Evolutionary conservation across 2,888 invertebrate species (phyloP), one percentile per base, ranked within the genome.

Genomic region (Drosophila algonquin): DNA sequence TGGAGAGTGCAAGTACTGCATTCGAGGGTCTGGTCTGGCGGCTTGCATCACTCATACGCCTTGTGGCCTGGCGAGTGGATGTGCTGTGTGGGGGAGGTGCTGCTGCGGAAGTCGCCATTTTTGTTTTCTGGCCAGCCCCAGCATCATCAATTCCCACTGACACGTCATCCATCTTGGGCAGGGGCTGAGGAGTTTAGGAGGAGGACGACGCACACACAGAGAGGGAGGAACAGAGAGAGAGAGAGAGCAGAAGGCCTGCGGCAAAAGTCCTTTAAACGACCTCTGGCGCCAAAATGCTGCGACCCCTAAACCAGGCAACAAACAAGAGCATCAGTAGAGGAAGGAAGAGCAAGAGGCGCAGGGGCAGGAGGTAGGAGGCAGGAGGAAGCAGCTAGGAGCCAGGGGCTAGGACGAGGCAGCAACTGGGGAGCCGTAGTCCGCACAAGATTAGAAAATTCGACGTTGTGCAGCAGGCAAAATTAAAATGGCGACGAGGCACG

Each of bases 111-210:
- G 74, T 69, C 74, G 82, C 82, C 80, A 82, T 82, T 87, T 87
- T 83, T 75, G 69, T 75, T 75, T 75, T 70, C 65, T 61, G 65
- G 65, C 67, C 64, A 63, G 79, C 76, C 78, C 71, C 68, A 70
- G 83, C 83, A 86, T 89, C 90, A 90, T 91, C 90, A 91, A 90
- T 90, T 90, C 76, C 89, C 83, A 84, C 84, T 91, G 91, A 86
- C 90, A 88, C 82, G 82, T 80, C 90, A 89, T 90, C 84, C 85
- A 89, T 91, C 89, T 89, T 86, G 77, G 72, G 32, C 40, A 12
- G 62, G 59, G 62, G 27, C 47, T 27, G 58, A 16, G 47, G 52
- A 24, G 27, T 7, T 52, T 35, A 21, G 32, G 53, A 32, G 51
- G 55, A 73, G 54, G 30, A 18, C 63, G 12, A 63, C 50, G 63